Evolutionary conservation across 2,888 invertebrate species (phyloP).

Genomic region (Sycophila texana): DNA sequence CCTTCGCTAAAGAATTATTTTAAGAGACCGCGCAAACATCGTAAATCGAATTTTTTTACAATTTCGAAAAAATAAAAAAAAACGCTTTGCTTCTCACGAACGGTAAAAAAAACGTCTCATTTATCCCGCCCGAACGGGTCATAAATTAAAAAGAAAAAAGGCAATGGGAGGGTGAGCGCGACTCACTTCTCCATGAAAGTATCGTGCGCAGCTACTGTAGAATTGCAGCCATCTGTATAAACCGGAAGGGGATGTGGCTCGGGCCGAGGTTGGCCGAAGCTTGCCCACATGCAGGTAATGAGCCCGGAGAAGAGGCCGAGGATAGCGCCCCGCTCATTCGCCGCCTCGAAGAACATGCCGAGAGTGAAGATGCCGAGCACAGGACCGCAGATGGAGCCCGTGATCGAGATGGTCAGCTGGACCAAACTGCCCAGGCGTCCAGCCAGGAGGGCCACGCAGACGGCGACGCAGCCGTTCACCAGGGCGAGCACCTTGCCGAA

Average conservation of each 20-base stretch:
- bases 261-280: constrained; percentile 66
- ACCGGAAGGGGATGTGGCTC: constrained; percentile 58
- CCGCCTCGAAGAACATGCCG: constrained; percentile 91
- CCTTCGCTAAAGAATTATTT: too few species aligned
- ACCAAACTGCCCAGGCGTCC: constrained; percentile 66
- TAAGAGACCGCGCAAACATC: too few species aligned
- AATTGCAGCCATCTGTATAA: constrained; percentile 50
- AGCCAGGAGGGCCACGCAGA: constrained; percentile 66
- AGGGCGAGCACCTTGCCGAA: constrained; percentile 72
- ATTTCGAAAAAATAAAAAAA: too few species aligned
- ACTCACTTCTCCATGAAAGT: too few species aligned
- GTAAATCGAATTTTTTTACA: too few species aligned
- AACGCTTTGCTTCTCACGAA: too few species aligned
- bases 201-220: background rate
- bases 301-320: constrained; percentile 63
- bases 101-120: too few species aligned
- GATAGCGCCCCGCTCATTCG: constrained; percentile 78
- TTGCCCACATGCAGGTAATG: constrained; percentile 60
- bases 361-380: constrained; percentile 90
- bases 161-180: too few species aligned
- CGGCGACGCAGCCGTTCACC: constrained; percentile 63
- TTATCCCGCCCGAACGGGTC: too few species aligned
- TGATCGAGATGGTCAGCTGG: constrained; percentile 85
- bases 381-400: constrained; percentile 91
- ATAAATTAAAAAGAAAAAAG: too few species aligned